phyloP scores from a whole-genome alignment of 1,140 invertebrate genomes.

The Hetaerina americana region DNA sequence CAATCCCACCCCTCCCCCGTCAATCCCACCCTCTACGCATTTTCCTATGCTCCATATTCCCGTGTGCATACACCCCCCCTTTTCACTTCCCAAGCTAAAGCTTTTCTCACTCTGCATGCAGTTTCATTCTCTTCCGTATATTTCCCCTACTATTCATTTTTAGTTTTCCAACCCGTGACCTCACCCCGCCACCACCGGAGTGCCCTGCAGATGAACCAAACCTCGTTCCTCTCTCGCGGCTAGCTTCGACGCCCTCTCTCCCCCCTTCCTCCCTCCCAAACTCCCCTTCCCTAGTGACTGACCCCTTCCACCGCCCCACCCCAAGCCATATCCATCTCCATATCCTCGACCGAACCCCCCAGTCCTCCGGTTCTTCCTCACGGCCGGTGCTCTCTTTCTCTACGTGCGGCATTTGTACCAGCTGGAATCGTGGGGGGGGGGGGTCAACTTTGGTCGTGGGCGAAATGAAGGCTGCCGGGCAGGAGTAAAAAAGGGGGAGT shows the following conservation, averaged over 20 bases:
- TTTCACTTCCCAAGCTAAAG: too few relatives aligned
- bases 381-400: background rate
- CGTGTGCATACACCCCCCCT: background rate
- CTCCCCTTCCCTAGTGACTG: background rate
- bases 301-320: background rate
- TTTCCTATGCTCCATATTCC: too few relatives aligned
- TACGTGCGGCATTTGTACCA: background rate
- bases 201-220: too few relatives aligned
- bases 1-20: background rate
- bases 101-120: background rate
- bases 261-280: background rate
- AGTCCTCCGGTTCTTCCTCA: too few relatives aligned
- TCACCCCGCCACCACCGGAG: too few relatives aligned
- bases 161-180: too few relatives aligned
- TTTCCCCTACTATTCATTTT: too few relatives aligned
- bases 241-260: too few relatives aligned
- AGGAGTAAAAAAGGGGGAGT: background rate
- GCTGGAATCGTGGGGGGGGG: background rate
- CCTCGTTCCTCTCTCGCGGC: background rate
- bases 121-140: background rate
- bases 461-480: background rate
- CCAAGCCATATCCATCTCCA: background rate
- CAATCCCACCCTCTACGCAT: background rate
- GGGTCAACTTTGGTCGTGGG: background rate
- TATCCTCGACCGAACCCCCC: too few relatives aligned